Percentiles rank a stretch among this genome's conserved stretches.
These are phyloP conservation scores for Xylota segnis DNA, from an alignment of 2,888 invertebrate genomes.

Conservation along the genomic window DNA sequence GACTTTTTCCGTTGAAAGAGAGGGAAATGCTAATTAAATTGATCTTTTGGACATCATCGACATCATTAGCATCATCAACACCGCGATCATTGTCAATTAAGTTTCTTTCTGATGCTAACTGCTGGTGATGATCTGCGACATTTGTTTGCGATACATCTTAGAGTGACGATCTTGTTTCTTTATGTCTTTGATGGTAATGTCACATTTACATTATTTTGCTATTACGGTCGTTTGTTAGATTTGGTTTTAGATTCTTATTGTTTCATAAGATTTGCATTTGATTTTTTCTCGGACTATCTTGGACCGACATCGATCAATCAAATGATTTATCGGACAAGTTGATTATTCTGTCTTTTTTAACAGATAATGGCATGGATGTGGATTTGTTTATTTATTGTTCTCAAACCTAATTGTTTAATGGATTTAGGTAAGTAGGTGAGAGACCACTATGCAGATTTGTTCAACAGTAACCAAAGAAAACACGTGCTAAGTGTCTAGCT, in stretches of 20 bases:
- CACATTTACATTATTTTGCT: slow-evolving; percentile 41
- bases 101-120: slow-evolving; percentile 17
- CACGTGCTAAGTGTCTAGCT: neutral
- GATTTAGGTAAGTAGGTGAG: slow-evolving; percentile 12
- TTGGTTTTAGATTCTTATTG: slow-evolving; percentile 8
- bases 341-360: neutral
- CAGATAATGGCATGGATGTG: neutral
- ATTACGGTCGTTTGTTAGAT: slow-evolving; percentile 31
- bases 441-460: no score
- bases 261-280: slow-evolving; percentile 19
- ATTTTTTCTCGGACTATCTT: neutral
- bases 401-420: neutral
- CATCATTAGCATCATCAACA: slow-evolving; percentile 36
- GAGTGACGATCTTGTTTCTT: neutral
- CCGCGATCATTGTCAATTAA: slow-evolving; percentile 22
- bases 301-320: slow-evolving; percentile 37
- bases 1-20: slow-evolving; percentile 29
- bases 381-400: neutral
- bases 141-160: neutral
- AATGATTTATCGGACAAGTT: neutral
- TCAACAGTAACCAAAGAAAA: neutral
- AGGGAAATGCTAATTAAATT: slow-evolving; percentile 64
- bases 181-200: slow-evolving; percentile 39
- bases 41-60: slow-evolving; percentile 36
- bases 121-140: slow-evolving; percentile 1